phyloP scores from a whole-genome alignment of 2,797 vertebrate species.

The Discoglossus pictus region DNA sequence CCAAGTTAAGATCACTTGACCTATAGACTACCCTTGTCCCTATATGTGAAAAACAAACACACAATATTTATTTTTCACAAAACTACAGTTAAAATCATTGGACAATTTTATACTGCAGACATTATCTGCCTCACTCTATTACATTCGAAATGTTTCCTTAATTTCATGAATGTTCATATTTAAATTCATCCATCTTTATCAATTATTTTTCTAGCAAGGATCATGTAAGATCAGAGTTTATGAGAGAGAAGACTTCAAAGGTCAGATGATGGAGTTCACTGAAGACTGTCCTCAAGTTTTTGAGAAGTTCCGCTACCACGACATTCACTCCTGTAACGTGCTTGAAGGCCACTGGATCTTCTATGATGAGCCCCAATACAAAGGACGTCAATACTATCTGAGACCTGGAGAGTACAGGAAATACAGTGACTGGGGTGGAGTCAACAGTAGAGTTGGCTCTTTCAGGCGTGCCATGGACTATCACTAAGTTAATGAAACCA shows the following conservation, averaged over 20 bases:
- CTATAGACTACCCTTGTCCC: no score
- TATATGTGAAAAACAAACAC: no score
- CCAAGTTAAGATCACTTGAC: no score
- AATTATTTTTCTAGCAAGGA: slow-evolving; percentile 19
- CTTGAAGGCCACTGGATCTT: slow-evolving; percentile 58
- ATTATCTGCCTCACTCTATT: no score
- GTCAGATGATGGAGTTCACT: slow-evolving; percentile 56
- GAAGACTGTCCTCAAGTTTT: slow-evolving; percentile 57
- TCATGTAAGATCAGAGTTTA: slow-evolving; percentile 54
- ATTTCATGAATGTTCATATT: no score
- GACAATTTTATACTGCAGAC: no score
- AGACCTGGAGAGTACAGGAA: slow-evolving; percentile 49
- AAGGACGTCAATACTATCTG: slow-evolving; percentile 55
- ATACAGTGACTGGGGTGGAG: slow-evolving; percentile 49
- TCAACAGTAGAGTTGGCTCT: slow-evolving; percentile 52
- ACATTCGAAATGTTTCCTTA: no score
- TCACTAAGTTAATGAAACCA: slow-evolving; percentile 1
- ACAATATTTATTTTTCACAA: no score
- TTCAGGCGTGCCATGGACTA: slow-evolving; percentile 52
- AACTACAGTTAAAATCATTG: no score
- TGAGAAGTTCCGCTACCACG: slow-evolving; percentile 53
- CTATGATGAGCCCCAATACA: slow-evolving; percentile 55
- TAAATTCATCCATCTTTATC: no score
- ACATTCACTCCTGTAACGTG: slow-evolving; percentile 55
- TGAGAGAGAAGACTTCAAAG: slow-evolving; percentile 56